Base-by-base conservation (phyloP, 2,888 invertebrate species). In the Keiferia lycopersicella region DNA sequence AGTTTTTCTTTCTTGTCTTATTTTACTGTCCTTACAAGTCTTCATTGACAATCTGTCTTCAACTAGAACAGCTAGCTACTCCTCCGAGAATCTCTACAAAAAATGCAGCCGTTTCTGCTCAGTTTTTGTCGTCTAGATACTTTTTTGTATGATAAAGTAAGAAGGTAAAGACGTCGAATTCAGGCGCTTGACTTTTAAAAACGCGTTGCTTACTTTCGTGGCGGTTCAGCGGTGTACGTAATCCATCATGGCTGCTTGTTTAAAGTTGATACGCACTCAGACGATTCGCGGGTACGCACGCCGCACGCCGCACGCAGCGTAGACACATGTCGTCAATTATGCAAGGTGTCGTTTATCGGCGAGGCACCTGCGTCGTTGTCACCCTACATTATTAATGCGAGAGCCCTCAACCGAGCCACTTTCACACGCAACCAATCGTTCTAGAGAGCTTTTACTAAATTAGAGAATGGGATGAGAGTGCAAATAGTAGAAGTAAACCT, bases 351-450 rank as follows among this genome's bases (percentile, higher is more conserved):
- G 88, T 88, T 89, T 90, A 89, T 86, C 82, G 82, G 74, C 69
- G 73, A 72, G 74, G 78, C 90, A 91, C 89, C 90, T 90, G 90
- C 81, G 84, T 76, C 88, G 75, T 82, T 84, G 87, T 87, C 88
- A 83, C 83, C 80, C 81, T 89, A 79, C 83, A 88, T 89, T 88
- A 91, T 89, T 89, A 89, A 91, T 89, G 88, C 82, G 73, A 68
- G 70, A 59, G 64, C 59, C 65, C 63, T 66, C 64, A 65, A 66
- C 58, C 58, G 45, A 45, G 64, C 63, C 61, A 41, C 68, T 67
- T 63, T 18, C 61, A 34, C 61, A 60, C 45, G 41, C 60, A 16
- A 61, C 45, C 56, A 56, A 56, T 56, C 51, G 51, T 22, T 7
- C 10, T 22, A 22, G 14, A 22, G 51, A 53, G 51, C 26, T 22